A percentile compares a stretch with the other conserved stretches of the same genome.
These are phyloP conservation scores for Malacoctenus gilli DNA, from an alignment of 2,797 vertebrate genomes.

Conservation along the genomic window DNA sequence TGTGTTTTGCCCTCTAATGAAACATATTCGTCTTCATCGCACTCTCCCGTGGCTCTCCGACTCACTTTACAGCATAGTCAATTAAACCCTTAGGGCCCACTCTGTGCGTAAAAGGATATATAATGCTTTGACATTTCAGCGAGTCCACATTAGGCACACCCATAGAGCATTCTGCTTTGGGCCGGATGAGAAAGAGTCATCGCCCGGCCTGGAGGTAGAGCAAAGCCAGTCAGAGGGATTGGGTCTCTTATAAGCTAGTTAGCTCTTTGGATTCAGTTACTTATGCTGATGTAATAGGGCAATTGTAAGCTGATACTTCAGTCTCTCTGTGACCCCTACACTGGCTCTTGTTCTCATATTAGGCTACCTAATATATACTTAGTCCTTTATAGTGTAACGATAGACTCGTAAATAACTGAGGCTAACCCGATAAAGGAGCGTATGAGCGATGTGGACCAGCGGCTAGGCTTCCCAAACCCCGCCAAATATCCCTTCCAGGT, in stretches of 20 bases:
- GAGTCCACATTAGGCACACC: conserved; percentile 81
- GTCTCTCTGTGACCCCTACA: conserved; percentile 72
- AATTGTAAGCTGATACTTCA: conserved; percentile 75
- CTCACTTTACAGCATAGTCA: conserved; percentile 84
- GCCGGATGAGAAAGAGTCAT: conserved; percentile 70
- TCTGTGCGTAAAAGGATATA: conserved; percentile 84
- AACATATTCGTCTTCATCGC: conserved; percentile 84
- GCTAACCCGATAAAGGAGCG: conserved; percentile 56
- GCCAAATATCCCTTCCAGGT: conserved; percentile 24
- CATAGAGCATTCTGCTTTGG: conserved; percentile 72
- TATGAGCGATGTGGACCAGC: conserved; percentile 50
- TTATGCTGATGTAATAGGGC: conserved; percentile 80
- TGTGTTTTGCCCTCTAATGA: conserved; percentile 84
- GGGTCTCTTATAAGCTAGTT: conserved; percentile 78
- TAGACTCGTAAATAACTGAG: conserved; percentile 65
- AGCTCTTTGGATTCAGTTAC: conserved; percentile 77
- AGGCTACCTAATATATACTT: conserved; percentile 66
- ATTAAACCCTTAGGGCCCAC: conserved; percentile 81
- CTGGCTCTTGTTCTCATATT: conserved; percentile 70
- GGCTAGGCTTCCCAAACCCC: conserved; percentile 37
- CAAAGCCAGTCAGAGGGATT: conserved; percentile 69
- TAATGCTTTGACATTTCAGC: conserved; percentile 85
- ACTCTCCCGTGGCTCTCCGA: conserved; percentile 80
- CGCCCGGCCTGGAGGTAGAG: conserved; percentile 69
- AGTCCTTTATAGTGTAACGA: conserved; percentile 67